Conservation (phyloP, 2,888 invertebrate species). For the Lysandra bellargus region DNA sequence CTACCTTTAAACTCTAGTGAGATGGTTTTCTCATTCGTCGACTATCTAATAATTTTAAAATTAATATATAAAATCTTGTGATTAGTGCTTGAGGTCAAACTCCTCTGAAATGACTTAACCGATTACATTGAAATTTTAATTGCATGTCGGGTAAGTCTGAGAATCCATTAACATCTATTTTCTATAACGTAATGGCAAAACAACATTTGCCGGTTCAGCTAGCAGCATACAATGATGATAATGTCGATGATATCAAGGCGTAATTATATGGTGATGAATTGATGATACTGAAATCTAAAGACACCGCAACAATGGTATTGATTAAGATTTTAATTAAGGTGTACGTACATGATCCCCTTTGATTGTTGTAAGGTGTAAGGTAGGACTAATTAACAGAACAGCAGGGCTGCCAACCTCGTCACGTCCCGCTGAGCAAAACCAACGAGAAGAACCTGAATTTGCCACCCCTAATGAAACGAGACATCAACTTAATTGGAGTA, state of each 20-base stretch:
- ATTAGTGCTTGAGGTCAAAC: too few species aligned
- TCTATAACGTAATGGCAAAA: neutral
- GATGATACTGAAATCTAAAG: neutral
- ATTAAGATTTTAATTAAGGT: constrained; percentile 6
- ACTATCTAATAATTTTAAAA: too few species aligned
- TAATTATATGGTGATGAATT: neutral
- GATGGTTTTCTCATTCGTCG: too few species aligned
- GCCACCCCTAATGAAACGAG: neutral
- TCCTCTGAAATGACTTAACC: too few species aligned
- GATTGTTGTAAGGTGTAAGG: constrained; percentile 11
- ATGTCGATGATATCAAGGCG: neutral
- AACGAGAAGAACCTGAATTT: neutral
- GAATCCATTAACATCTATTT: neutral
- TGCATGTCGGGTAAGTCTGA: neutral
- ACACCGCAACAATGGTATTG: neutral
- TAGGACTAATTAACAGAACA: neutral
- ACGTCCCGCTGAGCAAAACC: neutral
- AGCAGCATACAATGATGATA: neutral
- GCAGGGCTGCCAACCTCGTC: neutral
- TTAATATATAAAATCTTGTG: too few species aligned
- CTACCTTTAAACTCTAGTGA: too few species aligned
- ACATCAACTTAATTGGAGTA: neutral
- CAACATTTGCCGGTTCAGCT: neutral
- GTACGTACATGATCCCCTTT: neutral
- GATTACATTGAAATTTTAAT: neutral